These are phyloP conservation scores for Brienomyrus longianalis DNA, from an alignment of 2,113 vertebrate species.

Conservation along the genomic window DNA sequence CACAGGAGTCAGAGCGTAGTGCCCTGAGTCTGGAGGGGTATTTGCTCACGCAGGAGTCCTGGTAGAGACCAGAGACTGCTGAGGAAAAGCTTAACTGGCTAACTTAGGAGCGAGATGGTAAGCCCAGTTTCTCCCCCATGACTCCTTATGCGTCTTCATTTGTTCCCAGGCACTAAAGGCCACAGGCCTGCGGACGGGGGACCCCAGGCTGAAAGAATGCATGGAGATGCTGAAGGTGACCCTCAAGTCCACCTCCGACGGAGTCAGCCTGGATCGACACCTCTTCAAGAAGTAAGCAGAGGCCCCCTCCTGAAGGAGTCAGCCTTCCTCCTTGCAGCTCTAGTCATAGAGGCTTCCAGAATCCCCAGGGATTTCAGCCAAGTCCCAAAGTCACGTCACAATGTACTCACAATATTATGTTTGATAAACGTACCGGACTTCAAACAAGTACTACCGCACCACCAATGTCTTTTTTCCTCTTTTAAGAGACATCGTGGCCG, in stretches of 20 bases:
- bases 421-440: too few relatives aligned
- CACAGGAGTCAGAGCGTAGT: too few relatives aligned
- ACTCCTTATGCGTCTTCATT: neutral
- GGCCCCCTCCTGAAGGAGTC: neutral
- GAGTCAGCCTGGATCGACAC: slow-evolving; percentile 88
- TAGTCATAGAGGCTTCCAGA: neutral
- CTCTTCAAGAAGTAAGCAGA: slow-evolving; percentile 94
- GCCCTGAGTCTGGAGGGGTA: too few relatives aligned
- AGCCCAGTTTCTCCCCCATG: neutral
- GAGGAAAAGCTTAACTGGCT: neutral
- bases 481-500: too few relatives aligned
- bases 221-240: slow-evolving; percentile 98
- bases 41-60: too few relatives aligned
- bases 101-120: neutral
- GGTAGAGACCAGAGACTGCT: neutral
- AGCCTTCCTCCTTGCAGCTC: neutral
- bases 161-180: slow-evolving; percentile 82
- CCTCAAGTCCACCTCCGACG: slow-evolving; percentile 87
- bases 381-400: neutral
- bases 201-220: slow-evolving; percentile 93
- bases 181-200: slow-evolving; percentile 90
- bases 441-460: too few relatives aligned
- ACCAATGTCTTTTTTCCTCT: too few relatives aligned
- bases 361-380: neutral
- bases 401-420: neutral